phyloP scores from a whole-genome alignment of 2,888 invertebrate genomes.

The Machimus rusticus region DNA sequence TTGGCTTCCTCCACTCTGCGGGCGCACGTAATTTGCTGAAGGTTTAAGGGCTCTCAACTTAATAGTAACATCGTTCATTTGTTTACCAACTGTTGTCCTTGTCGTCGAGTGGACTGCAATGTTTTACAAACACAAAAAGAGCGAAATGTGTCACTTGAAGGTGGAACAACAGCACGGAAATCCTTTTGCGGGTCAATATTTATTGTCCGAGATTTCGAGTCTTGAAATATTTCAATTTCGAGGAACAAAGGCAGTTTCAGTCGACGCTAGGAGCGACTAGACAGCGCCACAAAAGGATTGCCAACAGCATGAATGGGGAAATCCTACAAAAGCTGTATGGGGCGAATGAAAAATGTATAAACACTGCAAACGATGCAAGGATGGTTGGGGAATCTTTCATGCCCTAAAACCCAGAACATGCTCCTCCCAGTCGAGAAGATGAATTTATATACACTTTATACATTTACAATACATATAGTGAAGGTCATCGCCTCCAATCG shows the following conservation, averaged over 20 bases:
- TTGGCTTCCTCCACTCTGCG: background rate
- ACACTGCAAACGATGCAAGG: background rate
- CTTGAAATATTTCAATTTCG: background rate
- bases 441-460: background rate
- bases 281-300: background rate
- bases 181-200: background rate
- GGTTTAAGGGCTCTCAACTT: background rate
- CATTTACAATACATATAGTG: background rate
- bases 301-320: background rate
- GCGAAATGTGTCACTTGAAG: background rate
- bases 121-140: background rate
- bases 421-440: background rate
- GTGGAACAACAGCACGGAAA: background rate
- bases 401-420: background rate
- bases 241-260: background rate
- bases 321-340: background rate
- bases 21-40: background rate
- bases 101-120: background rate
- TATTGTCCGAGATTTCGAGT: background rate
- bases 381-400: background rate
- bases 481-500: background rate
- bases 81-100: background rate
- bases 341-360: background rate
- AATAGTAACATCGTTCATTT: background rate
- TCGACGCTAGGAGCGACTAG: background rate